phyloP scores from a whole-genome alignment of 64 coral and sea anemone species.

The Dendrophyllia cribrosa region DNA sequence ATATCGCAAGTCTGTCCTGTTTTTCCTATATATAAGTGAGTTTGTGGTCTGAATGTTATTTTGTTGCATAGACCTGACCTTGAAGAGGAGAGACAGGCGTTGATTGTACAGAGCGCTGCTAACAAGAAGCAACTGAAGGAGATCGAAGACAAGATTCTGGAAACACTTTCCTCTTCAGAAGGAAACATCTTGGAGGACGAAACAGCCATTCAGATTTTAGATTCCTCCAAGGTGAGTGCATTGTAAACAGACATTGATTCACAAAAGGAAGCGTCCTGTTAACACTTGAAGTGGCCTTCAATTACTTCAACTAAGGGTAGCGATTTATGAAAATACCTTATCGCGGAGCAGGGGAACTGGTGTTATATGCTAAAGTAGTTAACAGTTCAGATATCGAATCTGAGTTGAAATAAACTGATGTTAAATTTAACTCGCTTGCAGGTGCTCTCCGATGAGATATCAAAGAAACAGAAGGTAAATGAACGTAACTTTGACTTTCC shows the following conservation, averaged over 20 bases:
- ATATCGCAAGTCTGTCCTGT: no score
- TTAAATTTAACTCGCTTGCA: neutral
- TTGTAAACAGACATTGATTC: neutral
- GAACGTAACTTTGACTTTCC: neutral
- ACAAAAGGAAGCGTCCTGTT: no score
- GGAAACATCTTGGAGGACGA: conserved; percentile 99
- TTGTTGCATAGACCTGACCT: conserved; percentile 84
- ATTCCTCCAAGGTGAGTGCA: conserved; percentile 89
- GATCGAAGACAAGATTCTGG: conserved; percentile 98
- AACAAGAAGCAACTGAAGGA: conserved; percentile 99
- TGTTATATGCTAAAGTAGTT: no score
- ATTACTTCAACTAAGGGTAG: no score
- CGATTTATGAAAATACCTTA: no score
- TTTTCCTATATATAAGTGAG: neutral
- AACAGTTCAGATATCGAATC: no score
- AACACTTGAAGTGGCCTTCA: no score
- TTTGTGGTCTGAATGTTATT: neutral
- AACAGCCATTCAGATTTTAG: conserved; percentile 96
- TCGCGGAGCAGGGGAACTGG: no score
- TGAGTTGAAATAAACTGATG: neutral
- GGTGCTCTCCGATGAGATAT: conserved; percentile 98
- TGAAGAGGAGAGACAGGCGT: conserved; percentile 95
- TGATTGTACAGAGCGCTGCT: conserved; percentile 98
- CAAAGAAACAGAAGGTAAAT: conserved; percentile 98
- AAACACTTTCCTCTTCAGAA: conserved; percentile 95